Conservation (phyloP, 2,113 vertebrate species). For the Patagioenas fasciata region DNA sequence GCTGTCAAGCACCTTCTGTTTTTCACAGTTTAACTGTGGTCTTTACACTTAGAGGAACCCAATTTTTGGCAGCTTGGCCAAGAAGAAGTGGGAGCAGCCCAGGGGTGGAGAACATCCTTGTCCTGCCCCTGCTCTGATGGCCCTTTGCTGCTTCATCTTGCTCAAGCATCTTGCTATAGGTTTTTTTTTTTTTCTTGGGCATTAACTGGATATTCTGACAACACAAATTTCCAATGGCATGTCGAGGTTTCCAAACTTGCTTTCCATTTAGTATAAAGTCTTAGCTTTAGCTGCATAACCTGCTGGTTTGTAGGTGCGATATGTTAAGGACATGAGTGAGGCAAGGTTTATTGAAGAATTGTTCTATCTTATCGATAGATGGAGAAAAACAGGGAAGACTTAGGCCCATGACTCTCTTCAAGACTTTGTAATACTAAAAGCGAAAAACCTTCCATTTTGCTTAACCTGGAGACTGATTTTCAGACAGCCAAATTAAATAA, state of each 20-base stretch:
- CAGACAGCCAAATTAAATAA: neutral
- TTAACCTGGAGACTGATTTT: neutral
- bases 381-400: neutral
- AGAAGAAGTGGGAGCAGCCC: neutral
- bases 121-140: neutral
- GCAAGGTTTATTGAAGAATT: neutral
- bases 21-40: neutral
- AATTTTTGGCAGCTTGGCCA: neutral
- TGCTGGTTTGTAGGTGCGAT: neutral
- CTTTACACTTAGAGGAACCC: neutral
- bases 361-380: accelerated
- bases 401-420: neutral
- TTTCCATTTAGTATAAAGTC: neutral
- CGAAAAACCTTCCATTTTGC: neutral
- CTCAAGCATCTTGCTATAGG: neutral
- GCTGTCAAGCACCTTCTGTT: neutral
- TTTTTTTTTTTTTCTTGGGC: neutral
- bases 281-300: neutral
- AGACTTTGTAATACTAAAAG: neutral
- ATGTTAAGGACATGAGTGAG: neutral
- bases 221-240: neutral
- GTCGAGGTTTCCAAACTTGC: neutral
- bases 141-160: neutral
- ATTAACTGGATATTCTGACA: neutral
- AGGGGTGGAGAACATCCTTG: neutral